Evolutionary conservation across 2,888 invertebrate genomes (phyloP), one percentile per base, ranked within the genome.

Genomic region (Zhuqinia jingwanae): DNA sequence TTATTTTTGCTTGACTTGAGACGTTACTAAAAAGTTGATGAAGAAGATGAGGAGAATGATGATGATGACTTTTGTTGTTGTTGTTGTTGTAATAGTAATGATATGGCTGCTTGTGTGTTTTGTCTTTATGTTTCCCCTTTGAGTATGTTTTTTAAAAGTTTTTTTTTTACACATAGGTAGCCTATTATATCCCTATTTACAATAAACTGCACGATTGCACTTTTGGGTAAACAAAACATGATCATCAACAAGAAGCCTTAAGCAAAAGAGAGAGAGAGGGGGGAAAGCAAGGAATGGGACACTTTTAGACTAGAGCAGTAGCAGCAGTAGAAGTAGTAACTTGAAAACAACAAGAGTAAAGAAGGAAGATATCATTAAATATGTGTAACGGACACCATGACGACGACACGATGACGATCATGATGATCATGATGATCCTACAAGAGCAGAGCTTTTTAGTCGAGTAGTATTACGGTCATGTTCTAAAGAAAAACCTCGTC

Each of bases 151-250:
- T n/a, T n/a, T n/a, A n/a, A n/a, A n/a, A n/a, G n/a, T n/a, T n/a
- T n/a, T n/a, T n/a, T n/a, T n/a, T n/a, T n/a, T n/a, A n/a, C n/a
- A n/a, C n/a, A 36, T 3, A 36, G 36, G 8, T 6, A 36, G 36
- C 36, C 3, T 36, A 20, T 20, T 60, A 60, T 60, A 22, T 60
- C 27, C 63, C 63, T 63, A 63, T 63, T 63, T 45, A 45, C 20
- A 36, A 68, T 22, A 53, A 79, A 78, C 60, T 85, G 85, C 78
- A 79, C 85, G 79, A 75, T 73, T 85, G 85, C 85, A 85, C 79
- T 79, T 85, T 63, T 73, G 75, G 75, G 85, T 79, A 85, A 85
- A 79, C 73, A 85, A 68, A 68, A 68, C 50, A 50, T 73, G 25
- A 2, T 17, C n/a, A 17, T 50, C 17, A 50, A 73, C 45, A 27